Base-by-base conservation (phyloP, 1,140 invertebrate genomes). In the Lysiphlebus fabarum region DNA sequence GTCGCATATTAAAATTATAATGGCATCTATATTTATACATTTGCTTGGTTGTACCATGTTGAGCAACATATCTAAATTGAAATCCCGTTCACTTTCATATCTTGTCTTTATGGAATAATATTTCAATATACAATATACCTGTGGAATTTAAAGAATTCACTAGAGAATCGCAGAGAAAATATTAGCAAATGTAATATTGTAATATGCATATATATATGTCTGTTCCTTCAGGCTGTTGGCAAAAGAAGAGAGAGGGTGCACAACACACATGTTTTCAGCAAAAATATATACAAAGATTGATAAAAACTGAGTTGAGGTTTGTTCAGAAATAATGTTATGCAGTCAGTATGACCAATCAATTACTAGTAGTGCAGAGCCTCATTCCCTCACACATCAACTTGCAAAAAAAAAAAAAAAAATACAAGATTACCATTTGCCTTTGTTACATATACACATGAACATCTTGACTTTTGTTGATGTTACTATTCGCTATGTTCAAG, bases 301-400 rank as follows among this genome's bases (percentile, higher is more conserved):
- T 1, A 36, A 37, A 49, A 36, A 34, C 10, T 37, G n/a, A 36
- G 45, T 12, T 42, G 37, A 48, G 41, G 41, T 55, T 61, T 26
- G 17, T 26, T 26, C 17, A 26, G 17, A 4, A 26, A 26, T 26
- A 26, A 26, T 26, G 17, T 1, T 26, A 26, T 26, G 17, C n/a
- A 65, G 67, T 47, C 56, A 64, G 70, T 72, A 72, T 72, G 70
- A 72, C 70, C 70, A 72, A 72, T 72, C 70, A 72, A 72, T 72
- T 72, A 72, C 65, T 71, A 72, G 70, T 72, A 72, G 70, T 72
- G 70, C 68, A 72, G 67, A 51, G 10, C 49, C 65, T 56, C 62
- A 60, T 68, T 65, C 70, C 68, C 65, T 68, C 70, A 70, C 70
- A 51, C 49, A 36, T n/a, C 49, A 37, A 26, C 17, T 26, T 26